phyloP scores from a whole-genome alignment of 2,113 vertebrate genomes.

The Aplodontia rufa region DNA sequence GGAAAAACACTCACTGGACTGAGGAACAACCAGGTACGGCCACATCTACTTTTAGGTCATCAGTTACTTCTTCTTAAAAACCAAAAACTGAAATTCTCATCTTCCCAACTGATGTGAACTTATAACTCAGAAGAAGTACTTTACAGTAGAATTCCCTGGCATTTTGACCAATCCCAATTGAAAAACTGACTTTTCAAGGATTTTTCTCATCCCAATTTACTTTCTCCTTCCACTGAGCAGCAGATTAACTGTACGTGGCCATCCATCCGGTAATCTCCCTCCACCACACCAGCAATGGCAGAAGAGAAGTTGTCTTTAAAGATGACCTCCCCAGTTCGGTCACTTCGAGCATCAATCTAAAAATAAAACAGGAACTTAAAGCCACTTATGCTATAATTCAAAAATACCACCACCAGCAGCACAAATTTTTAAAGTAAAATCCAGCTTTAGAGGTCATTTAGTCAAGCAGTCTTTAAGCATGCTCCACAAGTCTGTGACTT shows the following conservation, averaged over 20 bases:
- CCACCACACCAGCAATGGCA: slow-evolving; percentile 93
- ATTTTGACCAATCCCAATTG: background rate
- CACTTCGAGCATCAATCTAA: slow-evolving; percentile 96
- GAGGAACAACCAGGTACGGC: background rate
- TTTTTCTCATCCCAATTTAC: slow-evolving; percentile 77
- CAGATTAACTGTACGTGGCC: slow-evolving; percentile 95
- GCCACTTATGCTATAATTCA: background rate
- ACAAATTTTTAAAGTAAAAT: background rate
- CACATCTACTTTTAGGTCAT: background rate
- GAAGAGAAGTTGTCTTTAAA: slow-evolving; percentile 98
- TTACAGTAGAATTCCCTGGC: background rate
- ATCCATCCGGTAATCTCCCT: slow-evolving; percentile 98
- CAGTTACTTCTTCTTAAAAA: background rate
- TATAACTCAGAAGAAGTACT: background rate
- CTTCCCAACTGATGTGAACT: background rate
- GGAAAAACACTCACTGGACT: background rate
- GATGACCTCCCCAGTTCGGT: slow-evolving; percentile 97
- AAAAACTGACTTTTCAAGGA: background rate
- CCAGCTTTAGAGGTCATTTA: background rate
- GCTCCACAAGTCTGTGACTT: background rate
- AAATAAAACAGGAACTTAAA: slow-evolving; percentile 52
- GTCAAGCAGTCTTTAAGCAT: background rate
- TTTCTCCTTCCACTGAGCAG: slow-evolving; percentile 96
- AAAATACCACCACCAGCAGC: background rate
- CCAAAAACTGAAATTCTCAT: background rate